These are phyloP conservation scores for Mya arenaria DNA, from an alignment of 1,140 invertebrate genomes.

Conservation along the genomic window DNA sequence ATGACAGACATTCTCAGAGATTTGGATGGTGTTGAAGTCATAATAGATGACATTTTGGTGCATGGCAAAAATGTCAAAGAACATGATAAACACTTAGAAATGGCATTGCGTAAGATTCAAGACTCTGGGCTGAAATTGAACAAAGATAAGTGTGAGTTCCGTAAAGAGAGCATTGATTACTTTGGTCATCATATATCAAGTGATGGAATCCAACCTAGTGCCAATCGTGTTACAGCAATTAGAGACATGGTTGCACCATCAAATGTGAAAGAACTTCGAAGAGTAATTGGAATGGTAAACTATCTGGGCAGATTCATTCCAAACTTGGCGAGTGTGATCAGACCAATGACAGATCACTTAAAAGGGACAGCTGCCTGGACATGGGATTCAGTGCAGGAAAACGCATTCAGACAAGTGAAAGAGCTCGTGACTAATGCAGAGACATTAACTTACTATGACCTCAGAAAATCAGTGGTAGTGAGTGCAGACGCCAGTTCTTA, in stretches of 20 bases:
- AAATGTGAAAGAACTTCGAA: constrained; percentile 74
- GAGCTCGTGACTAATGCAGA: background rate
- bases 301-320: constrained; percentile 79
- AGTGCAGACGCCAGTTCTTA: constrained; percentile 59
- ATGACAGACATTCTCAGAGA: constrained; percentile 51
- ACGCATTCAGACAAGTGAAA: constrained; percentile 34
- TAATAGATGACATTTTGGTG: constrained; percentile 70
- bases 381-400: constrained; percentile 32
- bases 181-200: constrained; percentile 72
- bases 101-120: constrained; percentile 60
- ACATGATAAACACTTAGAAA: constrained; percentile 61
- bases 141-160: constrained; percentile 78
- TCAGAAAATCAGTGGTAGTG: constrained; percentile 43
- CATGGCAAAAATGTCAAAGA: constrained; percentile 58
- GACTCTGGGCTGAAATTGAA: constrained; percentile 56
- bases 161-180: constrained; percentile 70
- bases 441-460: constrained; percentile 20
- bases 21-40: constrained; percentile 33
- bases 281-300: constrained; percentile 78
- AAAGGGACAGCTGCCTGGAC: constrained; percentile 28
- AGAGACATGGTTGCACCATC: constrained; percentile 75
- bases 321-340: constrained; percentile 26
- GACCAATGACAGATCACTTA: constrained; percentile 35
- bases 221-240: constrained; percentile 79
- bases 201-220: constrained; percentile 76